These are phyloP conservation scores for Lissocephala sabroskyi DNA, from an alignment of 2,888 invertebrate species.

Conservation along the genomic window DNA sequence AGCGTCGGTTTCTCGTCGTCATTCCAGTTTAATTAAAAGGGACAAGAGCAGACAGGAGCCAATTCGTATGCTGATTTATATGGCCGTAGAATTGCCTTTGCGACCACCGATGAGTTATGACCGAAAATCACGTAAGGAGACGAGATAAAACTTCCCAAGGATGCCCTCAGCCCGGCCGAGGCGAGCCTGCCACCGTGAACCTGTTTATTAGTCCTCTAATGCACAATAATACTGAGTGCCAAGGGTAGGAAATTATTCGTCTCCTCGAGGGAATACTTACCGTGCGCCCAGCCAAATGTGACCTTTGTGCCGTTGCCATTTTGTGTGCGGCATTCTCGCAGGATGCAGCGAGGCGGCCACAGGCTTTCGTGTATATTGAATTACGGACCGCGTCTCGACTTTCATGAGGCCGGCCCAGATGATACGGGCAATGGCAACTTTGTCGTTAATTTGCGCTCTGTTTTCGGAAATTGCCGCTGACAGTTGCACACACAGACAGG, in stretches of 20 bases:
- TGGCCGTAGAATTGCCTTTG: slow-evolving; percentile 52
- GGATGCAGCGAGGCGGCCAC: neutral
- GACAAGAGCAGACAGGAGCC: neutral
- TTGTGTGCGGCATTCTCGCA: neutral
- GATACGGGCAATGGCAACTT: slow-evolving; percentile 3
- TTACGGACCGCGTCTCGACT: slow-evolving; percentile 68
- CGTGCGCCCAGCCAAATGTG: slow-evolving; percentile 65
- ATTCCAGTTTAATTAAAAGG: slow-evolving; percentile 48
- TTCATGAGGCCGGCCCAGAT: slow-evolving; percentile 33
- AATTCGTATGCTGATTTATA: slow-evolving; percentile 2
- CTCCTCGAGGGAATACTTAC: slow-evolving; percentile 64
- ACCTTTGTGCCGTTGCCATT: slow-evolving; percentile 51
- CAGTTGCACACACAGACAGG: slow-evolving; percentile 55
- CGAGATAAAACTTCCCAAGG: slow-evolving; percentile 57
- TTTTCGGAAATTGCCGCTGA: slow-evolving; percentile 57
- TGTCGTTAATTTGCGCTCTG: slow-evolving; percentile 54
- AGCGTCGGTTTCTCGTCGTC: too few relatives aligned
- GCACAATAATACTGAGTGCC: slow-evolving; percentile 68
- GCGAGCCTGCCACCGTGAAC: too few relatives aligned
- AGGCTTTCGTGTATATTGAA: slow-evolving; percentile 42
- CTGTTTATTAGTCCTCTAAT: slow-evolving; percentile 71
- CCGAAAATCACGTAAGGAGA: slow-evolving; percentile 69
- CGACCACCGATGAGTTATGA: slow-evolving; percentile 62
- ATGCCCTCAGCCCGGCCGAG: slow-evolving; percentile 25
- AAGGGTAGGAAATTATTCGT: slow-evolving; percentile 64